Evolutionary conservation across 2,888 invertebrate species (phyloP), one percentile per base, ranked within the genome.

Genomic region (Gymnocheta viridis): DNA sequence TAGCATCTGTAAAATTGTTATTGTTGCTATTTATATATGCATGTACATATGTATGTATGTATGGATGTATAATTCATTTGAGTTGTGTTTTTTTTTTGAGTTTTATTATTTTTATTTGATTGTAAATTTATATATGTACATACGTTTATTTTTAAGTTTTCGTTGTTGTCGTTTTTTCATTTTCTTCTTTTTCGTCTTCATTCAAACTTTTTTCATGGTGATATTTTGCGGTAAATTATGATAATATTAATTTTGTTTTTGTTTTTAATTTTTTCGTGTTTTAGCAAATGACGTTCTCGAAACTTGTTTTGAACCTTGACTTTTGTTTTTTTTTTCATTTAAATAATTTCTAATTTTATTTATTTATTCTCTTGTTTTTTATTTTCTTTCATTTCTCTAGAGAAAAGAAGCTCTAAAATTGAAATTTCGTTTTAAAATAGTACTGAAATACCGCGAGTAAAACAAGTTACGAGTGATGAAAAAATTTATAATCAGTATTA

Each of bases 291-390:
- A 47, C 47, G 62, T 80, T 80, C 51, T 83, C 41, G 38, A 66
- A 83, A 76, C 72, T 72, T 76, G 76, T 80, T 76, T 74, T 51
- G 51, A 74, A 81, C 82, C 82, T 82, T 85, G 84, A 76, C 85
- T 82, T 85, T 77, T 80, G 54, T 54, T 56, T 77, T 81, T 51
- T 5, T 35, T 56, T 72, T 60, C 44, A 62, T 80, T 82, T 69
- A 14, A 60, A 3, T 22, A 69, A 82, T 77, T 60, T 72, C 66
- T 74, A 56, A 10, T 62, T 12, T 69, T 47, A 6, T 47, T 47
- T 47, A 14, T 9, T 44, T n/a, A 22, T 19, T 51, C n/a, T 74
- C 4, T 44, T 35, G n/a, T 17, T 35, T 49, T 24, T 22, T 1
- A 32, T 66, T 73, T 74, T 24, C 27, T 32, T 72, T 19, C 4